phyloP scores from a whole-genome alignment of 2,888 invertebrate genomes.

The Scaptomyza cyrtandrae region DNA sequence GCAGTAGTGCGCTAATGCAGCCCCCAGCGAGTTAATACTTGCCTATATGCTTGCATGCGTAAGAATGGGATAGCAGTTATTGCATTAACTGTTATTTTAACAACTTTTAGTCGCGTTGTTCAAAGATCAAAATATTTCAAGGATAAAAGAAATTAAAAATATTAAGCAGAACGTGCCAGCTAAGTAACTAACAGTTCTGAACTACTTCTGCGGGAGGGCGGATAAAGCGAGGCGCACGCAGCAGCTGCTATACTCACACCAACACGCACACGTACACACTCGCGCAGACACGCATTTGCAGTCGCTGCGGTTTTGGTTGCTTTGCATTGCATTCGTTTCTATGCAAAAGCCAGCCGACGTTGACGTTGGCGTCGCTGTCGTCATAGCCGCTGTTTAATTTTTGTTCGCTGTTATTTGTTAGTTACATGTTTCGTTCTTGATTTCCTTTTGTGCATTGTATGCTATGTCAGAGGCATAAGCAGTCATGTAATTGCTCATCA shows the following conservation, averaged over 20 bases:
- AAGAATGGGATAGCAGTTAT: slow-evolving; percentile 36
- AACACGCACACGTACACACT: not conserved
- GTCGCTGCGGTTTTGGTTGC: slow-evolving; percentile 22
- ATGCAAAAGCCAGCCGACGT: slow-evolving; percentile 58
- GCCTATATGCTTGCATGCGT: slow-evolving; percentile 10
- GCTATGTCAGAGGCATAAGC: slow-evolving; percentile 51
- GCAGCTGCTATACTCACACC: slow-evolving; percentile 35
- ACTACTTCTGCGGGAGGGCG: slow-evolving; percentile 44
- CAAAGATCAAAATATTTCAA: slow-evolving; percentile 16
- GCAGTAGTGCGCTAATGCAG: slow-evolving; percentile 35
- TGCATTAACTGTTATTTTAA: not conserved
- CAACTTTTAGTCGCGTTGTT: not conserved
- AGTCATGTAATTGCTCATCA: not conserved
- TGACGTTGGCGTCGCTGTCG: slow-evolving; percentile 31
- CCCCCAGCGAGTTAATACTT: slow-evolving; percentile 16
- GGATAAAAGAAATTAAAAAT: slow-evolving; percentile 35
- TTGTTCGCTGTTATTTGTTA: slow-evolving; percentile 56
- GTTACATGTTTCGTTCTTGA: slow-evolving; percentile 57
- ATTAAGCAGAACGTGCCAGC: slow-evolving; percentile 9
- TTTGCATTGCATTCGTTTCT: slow-evolving; percentile 58
- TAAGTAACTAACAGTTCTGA: slow-evolving; percentile 39
- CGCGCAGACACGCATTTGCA: slow-evolving; percentile 22
- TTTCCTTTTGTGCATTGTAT: slow-evolving; percentile 55
- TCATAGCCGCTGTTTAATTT: slow-evolving; percentile 51
- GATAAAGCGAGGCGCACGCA: slow-evolving; percentile 38